Base-by-base conservation (phyloP, 2,797 vertebrate genomes). In the Limnodromus scolopaceus region DNA sequence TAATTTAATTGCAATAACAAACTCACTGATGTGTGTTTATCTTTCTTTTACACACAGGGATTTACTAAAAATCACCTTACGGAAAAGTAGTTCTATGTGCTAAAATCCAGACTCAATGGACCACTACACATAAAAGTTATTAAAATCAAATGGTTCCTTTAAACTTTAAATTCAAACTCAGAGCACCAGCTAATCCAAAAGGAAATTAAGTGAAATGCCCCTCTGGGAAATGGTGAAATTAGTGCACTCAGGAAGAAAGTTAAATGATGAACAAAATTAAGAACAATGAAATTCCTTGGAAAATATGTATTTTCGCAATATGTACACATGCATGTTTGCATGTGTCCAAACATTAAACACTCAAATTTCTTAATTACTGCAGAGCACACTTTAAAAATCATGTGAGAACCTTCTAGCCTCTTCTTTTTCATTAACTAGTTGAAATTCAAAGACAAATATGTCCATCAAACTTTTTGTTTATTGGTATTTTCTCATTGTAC, bases 21-120 rank as follows among this genome's bases (percentile, higher is more conserved):
- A 98, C 93, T 98, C 98, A 98, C 97, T 98, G 98, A 98, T 98
- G 98, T 99, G 98, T 98, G 98, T 98, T 99, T 99, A 99, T 99
- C 98, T 99, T 98, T 97, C 97, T 98, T 98, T 98, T 97, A 98
- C 98, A 98, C 98, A 98, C 98, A 98, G 97, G 98, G 98, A 98
- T 98, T 98, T 98, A 94, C 94, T 97, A 96, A 97, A 98, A 98
- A 98, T 97, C 97, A 98, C 98, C 98, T 98, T 98, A 98, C 97
- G 97, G 97, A 98, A 98, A 98, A 98, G 95, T 95, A 97, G 94
- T 96, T 96, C 93, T 97, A 93, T 97, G 97, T 97, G 95, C 95
- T 98, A 95, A 98, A 98, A 97, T 94, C 93, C 89, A 98, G 85
- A 98, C 93, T 98, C 97, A 98, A 89, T 98, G 97, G 96, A 98